These are phyloP conservation scores for Hyposoter didymator DNA, from an alignment of 2,888 invertebrate species.

Conservation along the genomic window DNA sequence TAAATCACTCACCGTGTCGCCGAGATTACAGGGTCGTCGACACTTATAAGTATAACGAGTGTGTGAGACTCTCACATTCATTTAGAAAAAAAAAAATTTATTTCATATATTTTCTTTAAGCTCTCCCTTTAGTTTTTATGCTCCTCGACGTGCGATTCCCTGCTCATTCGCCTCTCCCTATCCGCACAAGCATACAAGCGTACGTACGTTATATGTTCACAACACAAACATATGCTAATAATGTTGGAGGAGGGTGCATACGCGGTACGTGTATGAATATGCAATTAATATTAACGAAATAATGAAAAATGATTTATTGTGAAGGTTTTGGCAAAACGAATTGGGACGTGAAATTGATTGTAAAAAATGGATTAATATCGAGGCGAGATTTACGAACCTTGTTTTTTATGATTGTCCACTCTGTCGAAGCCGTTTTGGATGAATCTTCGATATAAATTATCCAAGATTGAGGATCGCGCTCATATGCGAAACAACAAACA, in stretches of 20 bases:
- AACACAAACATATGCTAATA: slow-evolving; percentile 8
- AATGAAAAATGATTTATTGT: slow-evolving; percentile 27
- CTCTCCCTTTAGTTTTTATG: slow-evolving; percentile 20
- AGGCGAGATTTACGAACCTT: slow-evolving; percentile 50
- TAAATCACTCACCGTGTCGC: slow-evolving; percentile 67
- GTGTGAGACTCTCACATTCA: slow-evolving; percentile 57
- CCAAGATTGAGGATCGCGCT: slow-evolving; percentile 23
- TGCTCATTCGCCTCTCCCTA: slow-evolving; percentile 27
- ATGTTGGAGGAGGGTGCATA: slow-evolving; percentile 22
- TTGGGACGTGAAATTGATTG: neutral
- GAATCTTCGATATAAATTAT: slow-evolving; percentile 41
- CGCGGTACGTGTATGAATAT: neutral
- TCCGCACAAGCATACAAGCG: neutral
- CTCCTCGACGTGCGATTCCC: slow-evolving; percentile 23
- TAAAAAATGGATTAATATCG: slow-evolving; percentile 5
- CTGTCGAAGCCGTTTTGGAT: slow-evolving; percentile 60
- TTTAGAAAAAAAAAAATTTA: too few relatives aligned
- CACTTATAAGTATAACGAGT: slow-evolving; percentile 66
- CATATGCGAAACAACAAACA: neutral
- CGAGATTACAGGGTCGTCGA: slow-evolving; percentile 68
- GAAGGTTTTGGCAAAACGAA: neutral
- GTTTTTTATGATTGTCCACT: slow-evolving; percentile 62
- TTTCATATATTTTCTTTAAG: neutral
- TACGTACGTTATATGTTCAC: neutral
- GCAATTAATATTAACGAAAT: slow-evolving; percentile 12